Evolutionary conservation across 2,797 vertebrate genomes (phyloP).

Genomic region (Rhynchotus rufescens): DNA sequence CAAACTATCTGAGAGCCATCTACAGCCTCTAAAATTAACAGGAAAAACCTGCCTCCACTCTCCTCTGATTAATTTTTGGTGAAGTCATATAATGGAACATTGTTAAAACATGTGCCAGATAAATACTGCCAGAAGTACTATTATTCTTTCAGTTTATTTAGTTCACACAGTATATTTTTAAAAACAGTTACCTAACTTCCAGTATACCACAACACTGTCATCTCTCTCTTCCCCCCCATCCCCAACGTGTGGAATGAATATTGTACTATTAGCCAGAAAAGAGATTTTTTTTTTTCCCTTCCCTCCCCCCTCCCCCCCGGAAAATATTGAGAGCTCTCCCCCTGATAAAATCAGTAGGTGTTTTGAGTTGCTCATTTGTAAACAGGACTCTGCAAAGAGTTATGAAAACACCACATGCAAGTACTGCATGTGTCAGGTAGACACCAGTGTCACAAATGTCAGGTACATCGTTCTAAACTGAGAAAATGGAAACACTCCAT

Average conservation of each 20-base stretch:
- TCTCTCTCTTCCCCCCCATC: not conserved
- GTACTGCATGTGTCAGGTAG: not conserved
- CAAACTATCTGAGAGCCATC: not conserved
- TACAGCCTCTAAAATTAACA: not conserved
- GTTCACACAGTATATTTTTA: not conserved
- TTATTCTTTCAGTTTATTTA: not conserved
- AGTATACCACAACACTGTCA: no score
- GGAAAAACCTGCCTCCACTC: not conserved
- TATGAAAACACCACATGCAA: not conserved
- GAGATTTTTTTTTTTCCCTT: no score
- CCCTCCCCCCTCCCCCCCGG: no score
- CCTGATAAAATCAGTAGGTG: not conserved
- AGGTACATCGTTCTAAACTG: not conserved
- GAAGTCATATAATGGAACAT: not conserved
- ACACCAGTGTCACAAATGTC: not conserved
- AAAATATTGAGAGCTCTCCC: not conserved
- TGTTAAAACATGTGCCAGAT: not conserved
- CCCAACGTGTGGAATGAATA: not conserved
- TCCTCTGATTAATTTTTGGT: not conserved
- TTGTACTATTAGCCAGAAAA: not conserved
- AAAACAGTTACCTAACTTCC: not conserved
- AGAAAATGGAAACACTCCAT: not conserved
- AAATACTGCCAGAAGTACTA: not conserved
- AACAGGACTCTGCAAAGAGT: not conserved
- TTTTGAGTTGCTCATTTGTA: not conserved